phyloP scores from a whole-genome alignment of 1,140 invertebrate genomes.

The Macrostomum lignano region DNA sequence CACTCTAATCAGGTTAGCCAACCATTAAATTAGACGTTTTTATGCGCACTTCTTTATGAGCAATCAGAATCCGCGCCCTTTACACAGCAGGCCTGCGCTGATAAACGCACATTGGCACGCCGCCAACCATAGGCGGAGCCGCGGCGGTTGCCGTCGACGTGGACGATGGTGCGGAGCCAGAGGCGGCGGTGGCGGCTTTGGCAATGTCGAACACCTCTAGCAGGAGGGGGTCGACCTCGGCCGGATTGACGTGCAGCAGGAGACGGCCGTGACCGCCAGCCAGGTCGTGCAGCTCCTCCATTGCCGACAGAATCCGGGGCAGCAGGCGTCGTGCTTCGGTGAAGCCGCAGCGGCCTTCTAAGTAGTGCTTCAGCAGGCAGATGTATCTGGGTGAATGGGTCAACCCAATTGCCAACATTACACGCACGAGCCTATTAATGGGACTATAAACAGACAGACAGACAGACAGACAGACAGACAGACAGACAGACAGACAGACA shows the following conservation, averaged over 20 bases:
- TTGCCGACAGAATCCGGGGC: conserved; percentile 46
- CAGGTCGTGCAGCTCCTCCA: conserved; percentile 50
- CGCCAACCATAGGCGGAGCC: no score
- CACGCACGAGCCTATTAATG: conserved; percentile 12
- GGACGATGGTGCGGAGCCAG: no score
- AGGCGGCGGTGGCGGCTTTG: no score
- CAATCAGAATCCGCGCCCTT: no score
- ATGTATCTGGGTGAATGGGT: conserved; percentile 73
- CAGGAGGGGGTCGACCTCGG: conserved; percentile 54
- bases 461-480: conserved; percentile 12
- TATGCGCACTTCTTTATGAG: no score
- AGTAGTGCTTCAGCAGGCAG: conserved; percentile 52
- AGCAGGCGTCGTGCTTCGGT: conserved; percentile 12
- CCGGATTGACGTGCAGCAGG: conserved; percentile 59
- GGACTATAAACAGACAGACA: background rate
- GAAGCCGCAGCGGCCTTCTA: conserved; percentile 44
- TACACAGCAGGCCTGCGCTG: no score
- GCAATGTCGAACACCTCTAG: conserved; percentile 75
- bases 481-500: no score
- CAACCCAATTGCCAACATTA: no score
- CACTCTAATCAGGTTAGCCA: no score
- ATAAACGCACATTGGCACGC: no score
- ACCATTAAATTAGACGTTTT: no score
- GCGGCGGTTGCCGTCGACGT: no score
- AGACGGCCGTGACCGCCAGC: conserved; percentile 57